Conservation (phyloP, 2,888 invertebrate species). For the Lasioglossum lativentre region DNA sequence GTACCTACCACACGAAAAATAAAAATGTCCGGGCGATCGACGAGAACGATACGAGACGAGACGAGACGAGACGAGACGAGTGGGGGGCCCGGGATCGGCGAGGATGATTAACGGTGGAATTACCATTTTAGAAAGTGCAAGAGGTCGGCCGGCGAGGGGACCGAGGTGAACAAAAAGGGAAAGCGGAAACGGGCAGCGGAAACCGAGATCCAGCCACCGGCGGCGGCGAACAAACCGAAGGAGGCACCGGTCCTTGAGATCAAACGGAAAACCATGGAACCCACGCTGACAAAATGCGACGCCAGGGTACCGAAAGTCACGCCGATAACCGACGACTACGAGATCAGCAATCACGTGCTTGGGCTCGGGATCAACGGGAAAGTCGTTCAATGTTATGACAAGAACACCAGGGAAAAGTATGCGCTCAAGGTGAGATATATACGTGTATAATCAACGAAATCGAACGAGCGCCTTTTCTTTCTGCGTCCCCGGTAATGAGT, state of each 20-base stretch:
- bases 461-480: not conserved
- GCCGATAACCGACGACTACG: slow-evolving; percentile 95
- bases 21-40: not conserved
- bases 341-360: slow-evolving; percentile 95
- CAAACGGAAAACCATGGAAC: slow-evolving; percentile 74
- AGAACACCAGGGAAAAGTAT: slow-evolving; percentile 91
- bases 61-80: no score
- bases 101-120: slow-evolving; percentile 34
- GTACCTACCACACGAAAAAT: slow-evolving; percentile 19
- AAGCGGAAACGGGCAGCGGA: slow-evolving; percentile 70
- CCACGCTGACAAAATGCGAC: slow-evolving; percentile 76
- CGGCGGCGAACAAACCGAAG: slow-evolving; percentile 52
- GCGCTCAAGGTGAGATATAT: slow-evolving; percentile 93
- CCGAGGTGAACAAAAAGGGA: slow-evolving; percentile 62
- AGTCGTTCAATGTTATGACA: slow-evolving; percentile 97
- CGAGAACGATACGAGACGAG: no score
- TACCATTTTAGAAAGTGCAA: slow-evolving; percentile 74
- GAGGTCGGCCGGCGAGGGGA: slow-evolving; percentile 66
- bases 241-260: slow-evolving; percentile 35
- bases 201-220: slow-evolving; percentile 47
- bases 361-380: slow-evolving; percentile 99
- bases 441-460: slow-evolving; percentile 21
- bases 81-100: not conserved
- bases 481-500: not conserved
- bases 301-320: slow-evolving; percentile 89